Percentiles rank a stretch among this genome's conserved stretches.
Evolutionary conservation across 2,888 invertebrate genomes (phyloP).

Genomic region (Eurytoma californica): DNA sequence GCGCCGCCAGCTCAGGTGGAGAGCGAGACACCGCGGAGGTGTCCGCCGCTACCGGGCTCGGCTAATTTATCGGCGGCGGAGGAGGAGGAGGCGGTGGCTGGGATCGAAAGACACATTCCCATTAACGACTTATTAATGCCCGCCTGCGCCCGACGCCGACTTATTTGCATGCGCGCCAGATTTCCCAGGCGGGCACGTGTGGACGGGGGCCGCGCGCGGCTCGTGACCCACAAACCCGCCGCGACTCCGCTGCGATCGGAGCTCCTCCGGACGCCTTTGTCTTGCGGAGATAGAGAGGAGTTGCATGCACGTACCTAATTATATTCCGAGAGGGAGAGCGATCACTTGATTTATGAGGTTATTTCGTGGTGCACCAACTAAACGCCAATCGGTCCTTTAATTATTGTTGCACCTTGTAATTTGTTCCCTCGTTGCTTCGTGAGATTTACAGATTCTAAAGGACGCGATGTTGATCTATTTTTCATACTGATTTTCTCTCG

Average conservation of each 20-base stretch:
- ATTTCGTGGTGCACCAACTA: conserved; percentile 1
- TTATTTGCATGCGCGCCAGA: conserved; percentile 40
- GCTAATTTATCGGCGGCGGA: conserved; percentile 65
- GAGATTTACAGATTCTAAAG: conserved; percentile 5
- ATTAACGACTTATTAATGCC: conserved; percentile 70
- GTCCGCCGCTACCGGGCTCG: conserved; percentile 51
- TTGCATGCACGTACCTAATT: conserved; percentile 27
- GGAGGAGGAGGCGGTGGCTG: conserved; percentile 59
- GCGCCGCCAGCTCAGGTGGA: conserved; percentile 7
- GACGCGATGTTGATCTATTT: conserved; percentile 1
- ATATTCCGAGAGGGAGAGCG: conserved; percentile 18
- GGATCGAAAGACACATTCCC: conserved; percentile 55
- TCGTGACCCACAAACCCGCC: conserved; percentile 42
- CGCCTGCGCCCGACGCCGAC: background rate
- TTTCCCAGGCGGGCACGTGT: conserved; percentile 39
- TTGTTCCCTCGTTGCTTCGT: conserved; percentile 13
- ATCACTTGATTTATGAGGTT: conserved; percentile 51
- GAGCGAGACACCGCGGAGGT: background rate
- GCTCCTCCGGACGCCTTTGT: conserved; percentile 32
- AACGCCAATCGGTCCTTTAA: conserved; percentile 33
- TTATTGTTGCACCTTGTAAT: conserved; percentile 34
- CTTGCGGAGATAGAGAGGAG: background rate
- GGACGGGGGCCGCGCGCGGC: background rate
- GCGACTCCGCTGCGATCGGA: conserved; percentile 28
- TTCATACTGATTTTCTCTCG: too few species aligned